A percentile compares a stretch with the other conserved stretches of the same genome.
These are phyloP conservation scores for Tylochromis polylepis DNA, from an alignment of 2,113 vertebrate genomes.

Conservation along the genomic window DNA sequence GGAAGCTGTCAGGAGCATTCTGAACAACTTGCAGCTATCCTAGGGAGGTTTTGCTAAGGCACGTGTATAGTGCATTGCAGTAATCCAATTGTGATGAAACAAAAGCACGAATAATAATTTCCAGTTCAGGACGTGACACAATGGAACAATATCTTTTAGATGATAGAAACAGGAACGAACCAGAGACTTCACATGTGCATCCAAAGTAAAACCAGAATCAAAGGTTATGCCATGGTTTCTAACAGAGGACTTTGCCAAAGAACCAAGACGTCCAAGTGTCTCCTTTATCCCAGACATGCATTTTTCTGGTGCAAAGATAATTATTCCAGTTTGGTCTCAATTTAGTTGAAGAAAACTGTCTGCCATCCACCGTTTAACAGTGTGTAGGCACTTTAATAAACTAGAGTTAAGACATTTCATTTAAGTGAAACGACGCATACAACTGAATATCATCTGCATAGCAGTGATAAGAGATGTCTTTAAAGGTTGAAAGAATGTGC, in stretches of 20 bases:
- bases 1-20: neutral
- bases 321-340: neutral
- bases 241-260: neutral
- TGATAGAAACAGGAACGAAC: neutral
- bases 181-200: accelerated
- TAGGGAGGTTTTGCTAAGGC: neutral
- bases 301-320: accelerated
- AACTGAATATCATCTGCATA: neutral
- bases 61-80: neutral
- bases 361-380: neutral
- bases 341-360: neutral
- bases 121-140: neutral
- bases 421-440: neutral
- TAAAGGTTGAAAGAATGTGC: no score
- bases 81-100: neutral
- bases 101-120: neutral
- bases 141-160: neutral
- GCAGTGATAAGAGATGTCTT: neutral
- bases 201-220: neutral
- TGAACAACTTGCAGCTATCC: neutral
- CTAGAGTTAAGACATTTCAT: neutral
- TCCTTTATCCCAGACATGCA: neutral
- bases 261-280: neutral
- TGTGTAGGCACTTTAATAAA: neutral
- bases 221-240: no score